Evolutionary conservation across 2,888 invertebrate species (phyloP), one percentile per base, ranked within the genome.

Genomic region (Archips xylosteana): DNA sequence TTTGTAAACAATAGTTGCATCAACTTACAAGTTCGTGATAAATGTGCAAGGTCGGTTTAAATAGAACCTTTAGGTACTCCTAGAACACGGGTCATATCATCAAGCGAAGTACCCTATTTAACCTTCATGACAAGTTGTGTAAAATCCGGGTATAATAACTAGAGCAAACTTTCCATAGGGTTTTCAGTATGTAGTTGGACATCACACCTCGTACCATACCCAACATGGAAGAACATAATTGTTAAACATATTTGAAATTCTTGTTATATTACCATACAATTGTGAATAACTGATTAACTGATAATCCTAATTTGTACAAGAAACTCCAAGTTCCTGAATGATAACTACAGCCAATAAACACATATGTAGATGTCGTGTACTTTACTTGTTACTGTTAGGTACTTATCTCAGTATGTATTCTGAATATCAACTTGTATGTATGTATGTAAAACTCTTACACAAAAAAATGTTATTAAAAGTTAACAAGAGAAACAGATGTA

Each of bases 131-230:
- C 64, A 15, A 65, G 47, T 49, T 32, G 13, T 34, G 60, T 45
- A 70, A 65, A 65, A 65, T 74, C 74, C 74, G 69, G 74, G 69
- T 74, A 64, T 74, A 74, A 70, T 42, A 13, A 61, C 23, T 32
- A 70, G 51, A 15, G 39, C 36, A 65, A 74, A 74, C 70, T 54
- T 4, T 57, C 45, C 12, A 9, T 49, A 74, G 65, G 66, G 62
- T 57, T 62, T 65, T 32, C 70, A 54, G 42, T 63, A 47, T 63
- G 39, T 47, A 73, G 13, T 69, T 42, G 69, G 64, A 39, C 45
- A 62, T 72, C 45, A 57, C 72, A 72, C 62, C n/a, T 62, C 15
- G n/a, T 13, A 57, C 23, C 45, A 23, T 15, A 36, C 71, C 59
- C 47, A 47, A 71, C 13, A 59, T 74, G 69, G 67, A 49, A 51